Evolutionary conservation across 2,113 vertebrate genomes (phyloP).

Genomic region (Galemys pyrenaicus): DNA sequence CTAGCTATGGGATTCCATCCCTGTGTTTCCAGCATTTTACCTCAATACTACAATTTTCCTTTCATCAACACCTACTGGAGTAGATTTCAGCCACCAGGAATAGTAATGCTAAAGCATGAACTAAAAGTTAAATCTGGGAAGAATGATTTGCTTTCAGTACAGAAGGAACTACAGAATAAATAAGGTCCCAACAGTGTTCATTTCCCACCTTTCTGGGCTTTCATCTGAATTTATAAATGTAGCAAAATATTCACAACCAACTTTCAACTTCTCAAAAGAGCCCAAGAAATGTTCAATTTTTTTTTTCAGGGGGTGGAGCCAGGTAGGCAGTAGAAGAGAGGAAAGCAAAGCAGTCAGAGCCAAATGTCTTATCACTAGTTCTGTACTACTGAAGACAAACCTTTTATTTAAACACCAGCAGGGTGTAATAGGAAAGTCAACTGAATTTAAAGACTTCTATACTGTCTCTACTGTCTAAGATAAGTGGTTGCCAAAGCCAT

Average conservation of each 20-base stretch:
- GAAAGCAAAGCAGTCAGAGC: constrained; percentile 51
- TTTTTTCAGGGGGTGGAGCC: neutral
- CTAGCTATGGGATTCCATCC: neutral
- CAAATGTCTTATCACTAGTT: constrained; percentile 32
- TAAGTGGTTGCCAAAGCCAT: neutral
- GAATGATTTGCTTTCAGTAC: constrained; percentile 50
- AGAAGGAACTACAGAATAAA: constrained; percentile 51
- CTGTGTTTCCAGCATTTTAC: constrained; percentile 34
- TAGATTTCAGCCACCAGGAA: constrained; percentile 7
- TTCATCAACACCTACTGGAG: constrained; percentile 18
- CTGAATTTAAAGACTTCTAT: constrained; percentile 45
- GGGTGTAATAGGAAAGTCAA: constrained; percentile 20
- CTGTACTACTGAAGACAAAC: constrained; percentile 47
- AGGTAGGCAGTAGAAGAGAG: neutral
- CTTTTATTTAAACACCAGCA: constrained; percentile 35
- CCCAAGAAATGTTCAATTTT: constrained; percentile 35
- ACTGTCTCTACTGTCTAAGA: neutral
- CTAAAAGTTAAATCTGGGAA: constrained; percentile 41
- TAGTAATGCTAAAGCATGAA: constrained; percentile 39
- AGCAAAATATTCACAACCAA: constrained; percentile 43
- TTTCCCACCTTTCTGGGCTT: constrained; percentile 52
- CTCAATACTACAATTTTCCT: constrained; percentile 45
- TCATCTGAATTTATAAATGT: constrained; percentile 54
- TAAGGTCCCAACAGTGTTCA: constrained; percentile 47
- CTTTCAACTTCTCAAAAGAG: constrained; percentile 54